Evolutionary conservation across 2,113 vertebrate species (phyloP), one percentile per base, ranked within the genome.

Genomic region (Verasper variegatus): DNA sequence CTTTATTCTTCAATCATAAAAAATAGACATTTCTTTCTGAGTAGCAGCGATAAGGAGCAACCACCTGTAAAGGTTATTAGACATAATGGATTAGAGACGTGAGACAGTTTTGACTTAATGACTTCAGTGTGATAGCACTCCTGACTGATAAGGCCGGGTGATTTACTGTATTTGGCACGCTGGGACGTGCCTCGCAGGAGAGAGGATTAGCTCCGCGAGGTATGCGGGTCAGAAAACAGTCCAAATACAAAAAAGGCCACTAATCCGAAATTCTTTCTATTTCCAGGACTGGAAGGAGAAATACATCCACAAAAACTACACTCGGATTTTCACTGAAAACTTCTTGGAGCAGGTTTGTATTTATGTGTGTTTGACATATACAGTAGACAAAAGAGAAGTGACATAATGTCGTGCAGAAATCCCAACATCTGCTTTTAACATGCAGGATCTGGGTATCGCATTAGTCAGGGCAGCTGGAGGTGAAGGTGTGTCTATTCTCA

Each of bases 201-300:
- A 65, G 23, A 11, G 62, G 82, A 88, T 89, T 88, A 88, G n/a
- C 23, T 23, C 54, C 67, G 57, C 37, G 66, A 81, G 64, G 66
- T 75, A 88, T 91, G 82, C 77, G 76, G 85, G 84, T 75, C 83
- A 80, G 68, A 21, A 60, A 80, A 51, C 26, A 69, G 9, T 68
- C 37, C 40, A 77, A 82, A 31, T 31, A 31, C 5, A 42, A 61
- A 74, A 77, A 71, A 15, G 23, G 20, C 14, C 20, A 51, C 73
- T 80, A 55, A 84, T 83, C 72, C 1, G 6, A 63, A 78, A 67
- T 70, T 78, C 45, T 74, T 54, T 74, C 56, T 78, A 31, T 23
- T 63, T 58, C 35, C 91, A 99, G 98, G 98, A 99, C 82, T 99
- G 98, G 98, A 98, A 94, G 72, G 97, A 97, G 89, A 98, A 96